phyloP scores from a whole-genome alignment of 2,113 vertebrate species.

The Tragelaphus buxtoni region DNA sequence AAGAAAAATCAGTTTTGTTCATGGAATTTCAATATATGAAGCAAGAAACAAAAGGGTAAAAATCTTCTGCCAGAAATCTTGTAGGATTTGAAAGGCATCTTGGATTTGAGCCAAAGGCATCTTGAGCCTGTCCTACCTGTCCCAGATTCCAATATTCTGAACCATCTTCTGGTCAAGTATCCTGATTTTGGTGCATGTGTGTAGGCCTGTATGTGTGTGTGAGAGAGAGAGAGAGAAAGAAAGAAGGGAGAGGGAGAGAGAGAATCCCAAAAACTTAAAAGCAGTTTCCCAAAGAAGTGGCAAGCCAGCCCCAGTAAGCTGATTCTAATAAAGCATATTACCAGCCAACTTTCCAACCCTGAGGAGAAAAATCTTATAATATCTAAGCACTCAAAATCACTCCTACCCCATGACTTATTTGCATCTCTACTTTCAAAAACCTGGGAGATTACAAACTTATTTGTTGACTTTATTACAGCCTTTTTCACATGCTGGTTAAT shows the following conservation, averaged over 20 bases:
- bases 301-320: not conserved
- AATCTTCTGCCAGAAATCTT: not conserved
- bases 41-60: not conserved
- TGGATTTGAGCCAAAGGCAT: not conserved
- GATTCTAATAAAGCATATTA: not conserved
- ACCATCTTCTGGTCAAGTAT: not conserved
- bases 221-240: not conserved
- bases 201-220: not conserved
- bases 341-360: not conserved
- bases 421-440: constrained; percentile 29
- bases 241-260: fast-evolving
- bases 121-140: not conserved
- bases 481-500: constrained; percentile 32
- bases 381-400: constrained; percentile 26
- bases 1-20: not conserved
- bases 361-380: not conserved
- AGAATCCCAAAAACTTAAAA: not conserved
- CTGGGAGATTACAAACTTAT: constrained; percentile 5
- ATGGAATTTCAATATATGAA: not conserved
- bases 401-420: not conserved
- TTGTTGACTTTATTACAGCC: constrained; percentile 18
- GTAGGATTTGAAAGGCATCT: not conserved
- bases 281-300: not conserved
- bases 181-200: not conserved
- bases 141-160: not conserved